Evolutionary conservation across 2,797 vertebrate species (phyloP).

Genomic region (Apogon talboti): DNA sequence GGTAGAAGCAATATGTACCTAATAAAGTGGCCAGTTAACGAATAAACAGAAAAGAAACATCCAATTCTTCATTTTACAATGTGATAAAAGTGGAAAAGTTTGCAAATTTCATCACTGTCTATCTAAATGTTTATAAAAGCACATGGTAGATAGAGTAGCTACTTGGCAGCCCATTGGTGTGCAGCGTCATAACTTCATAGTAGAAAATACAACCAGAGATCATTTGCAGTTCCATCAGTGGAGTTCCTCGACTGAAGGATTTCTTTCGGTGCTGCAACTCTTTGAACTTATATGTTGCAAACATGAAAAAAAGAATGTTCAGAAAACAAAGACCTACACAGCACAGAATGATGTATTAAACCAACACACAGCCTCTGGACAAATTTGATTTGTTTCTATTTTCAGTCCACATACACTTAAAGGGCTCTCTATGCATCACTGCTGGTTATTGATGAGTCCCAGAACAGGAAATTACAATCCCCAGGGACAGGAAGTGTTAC

Average conservation of each 20-base stretch:
- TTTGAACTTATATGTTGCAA: background rate
- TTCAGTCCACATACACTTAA: slow-evolving; percentile 6
- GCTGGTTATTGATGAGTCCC: slow-evolving; percentile 44
- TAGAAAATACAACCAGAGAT: no score
- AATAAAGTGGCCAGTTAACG: no score
- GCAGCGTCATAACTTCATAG: no score
- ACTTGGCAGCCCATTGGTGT: no score
- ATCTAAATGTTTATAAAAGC: no score
- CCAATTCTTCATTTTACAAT: no score
- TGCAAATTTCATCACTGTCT: no score
- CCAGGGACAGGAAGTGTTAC: slow-evolving; percentile 44
- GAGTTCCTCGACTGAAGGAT: background rate
- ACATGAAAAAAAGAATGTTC: background rate
- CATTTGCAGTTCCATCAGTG: no score
- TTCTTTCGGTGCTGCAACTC: background rate
- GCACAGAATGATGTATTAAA: background rate
- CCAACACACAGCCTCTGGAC: background rate
- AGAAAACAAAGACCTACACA: background rate
- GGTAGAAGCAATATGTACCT: no score
- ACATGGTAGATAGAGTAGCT: no score
- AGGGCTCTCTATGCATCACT: slow-evolving; percentile 24
- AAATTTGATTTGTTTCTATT: slow-evolving; percentile 13
- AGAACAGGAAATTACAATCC: slow-evolving; percentile 57
- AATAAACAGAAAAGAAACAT: no score
- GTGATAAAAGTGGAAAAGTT: no score